Evolutionary conservation across 1,140 invertebrate genomes (phyloP), one percentile per base, ranked within the genome.

Genomic region (Ruditapes philippinarum): DNA sequence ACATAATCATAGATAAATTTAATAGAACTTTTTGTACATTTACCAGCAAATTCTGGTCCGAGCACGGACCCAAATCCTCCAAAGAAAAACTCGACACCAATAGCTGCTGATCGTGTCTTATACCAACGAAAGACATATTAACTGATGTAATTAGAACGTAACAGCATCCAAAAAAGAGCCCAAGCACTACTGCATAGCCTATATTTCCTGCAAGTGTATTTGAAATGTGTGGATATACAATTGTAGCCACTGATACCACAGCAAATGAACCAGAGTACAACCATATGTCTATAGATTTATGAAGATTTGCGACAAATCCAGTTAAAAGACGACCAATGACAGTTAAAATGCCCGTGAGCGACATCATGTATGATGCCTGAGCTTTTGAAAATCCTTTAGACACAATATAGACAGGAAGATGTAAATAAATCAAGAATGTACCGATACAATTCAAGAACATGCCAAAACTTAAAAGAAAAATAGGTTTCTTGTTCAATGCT

Each of bases 11-110:
- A n/a, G n/a, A n/a, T n/a, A n/a, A n/a, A n/a, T n/a, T n/a, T n/a
- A n/a, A n/a, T n/a, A n/a, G 14, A 45, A 14, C 5, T 7, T 7
- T 7, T 45, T n/a, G n/a, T n/a, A n/a, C n/a, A n/a, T n/a, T n/a
- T 78, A 89, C 87, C 87, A 3, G 87, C 62, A n/a, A 25, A 11
- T 12, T 74, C 42, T 11, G 87, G 87, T 40, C 87, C 87, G 22
- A 82, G 17, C 4, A 89, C 0, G 4, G 78, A 28, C 28, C 87
- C 87, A 14, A 89, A 12, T 12, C 79, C 79, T 1, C 49, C 28
- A 28, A 68, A 74, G 5, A 62, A 33, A 36, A 82, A 60, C 62
- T 74, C 19, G 2, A 81, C 19, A 22, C 87, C 79, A 22, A 74
- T 40, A 0, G 65, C 40, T 38, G 40, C 33, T 1, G 87, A 33